A percentile compares a stretch with the other conserved stretches of the same genome.
Conservation (phyloP, 2,888 invertebrate species). For the Listrodromus nycthemerus region DNA sequence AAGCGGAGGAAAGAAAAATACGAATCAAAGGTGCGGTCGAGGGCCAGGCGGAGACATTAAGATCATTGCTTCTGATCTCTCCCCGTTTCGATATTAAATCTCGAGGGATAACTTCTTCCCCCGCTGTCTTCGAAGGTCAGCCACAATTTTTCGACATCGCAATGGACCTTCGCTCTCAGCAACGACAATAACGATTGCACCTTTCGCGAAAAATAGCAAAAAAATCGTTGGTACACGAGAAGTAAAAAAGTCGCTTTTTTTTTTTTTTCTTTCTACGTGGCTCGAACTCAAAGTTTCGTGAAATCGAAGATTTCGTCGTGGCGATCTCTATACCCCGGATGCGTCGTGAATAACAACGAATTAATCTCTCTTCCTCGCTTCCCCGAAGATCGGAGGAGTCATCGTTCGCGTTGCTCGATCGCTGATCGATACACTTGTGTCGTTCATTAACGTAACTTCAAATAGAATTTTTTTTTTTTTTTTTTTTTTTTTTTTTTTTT, state of each 20-base stretch:
- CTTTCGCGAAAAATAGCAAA: neutral
- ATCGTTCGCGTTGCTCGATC: slow-evolving; percentile 10
- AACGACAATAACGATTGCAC: neutral
- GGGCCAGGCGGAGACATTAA: slow-evolving; percentile 53
- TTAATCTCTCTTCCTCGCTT: slow-evolving; percentile 28
- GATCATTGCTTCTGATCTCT: slow-evolving; percentile 26
- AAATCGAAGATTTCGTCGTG: slow-evolving; percentile 42
- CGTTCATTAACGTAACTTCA: slow-evolving; percentile 21
- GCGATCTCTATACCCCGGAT: slow-evolving; percentile 25
- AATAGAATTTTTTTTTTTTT: neutral
- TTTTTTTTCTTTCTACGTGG: neutral
- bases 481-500: slow-evolving; percentile 12
- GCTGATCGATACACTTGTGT: slow-evolving; percentile 15
- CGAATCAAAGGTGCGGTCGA: slow-evolving; percentile 59
- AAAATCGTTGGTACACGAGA: neutral
- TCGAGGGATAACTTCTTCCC: slow-evolving; percentile 37
- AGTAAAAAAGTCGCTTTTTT: neutral
- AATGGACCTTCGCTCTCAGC: neutral
- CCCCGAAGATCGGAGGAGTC: neutral
- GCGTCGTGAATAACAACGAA: slow-evolving; percentile 54
- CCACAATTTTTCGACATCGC: slow-evolving; percentile 33
- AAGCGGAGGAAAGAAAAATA: slow-evolving; percentile 26
- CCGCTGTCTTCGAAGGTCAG: slow-evolving; percentile 38
- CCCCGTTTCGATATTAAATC: slow-evolving; percentile 40
- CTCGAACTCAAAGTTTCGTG: slow-evolving; percentile 14